These are phyloP conservation scores for Acipenser oxyrinchus DNA, from an alignment of 2,797 vertebrate species.

Conservation along the genomic window DNA sequence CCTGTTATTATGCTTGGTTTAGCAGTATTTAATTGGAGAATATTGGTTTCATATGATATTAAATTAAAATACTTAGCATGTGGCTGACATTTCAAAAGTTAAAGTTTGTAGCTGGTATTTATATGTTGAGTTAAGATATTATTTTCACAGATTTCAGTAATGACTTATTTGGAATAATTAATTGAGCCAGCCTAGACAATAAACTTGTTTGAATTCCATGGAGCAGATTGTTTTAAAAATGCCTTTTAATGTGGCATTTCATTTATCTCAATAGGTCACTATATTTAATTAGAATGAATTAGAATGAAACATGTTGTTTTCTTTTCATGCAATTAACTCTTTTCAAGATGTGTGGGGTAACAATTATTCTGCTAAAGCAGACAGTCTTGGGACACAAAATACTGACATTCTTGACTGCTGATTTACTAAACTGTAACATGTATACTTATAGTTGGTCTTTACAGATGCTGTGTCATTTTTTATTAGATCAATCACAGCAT, in stretches of 20 bases:
- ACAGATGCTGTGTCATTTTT: slow-evolving; percentile 60
- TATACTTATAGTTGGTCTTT: slow-evolving; percentile 42
- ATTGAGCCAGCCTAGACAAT: background rate
- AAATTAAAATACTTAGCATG: too few species aligned
- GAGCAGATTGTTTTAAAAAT: background rate
- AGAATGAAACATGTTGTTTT: background rate
- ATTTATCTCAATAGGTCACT: background rate
- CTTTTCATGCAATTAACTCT: background rate
- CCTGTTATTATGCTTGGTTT: too few species aligned
- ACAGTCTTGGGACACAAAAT: slow-evolving; percentile 31
- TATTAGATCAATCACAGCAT: slow-evolving; percentile 61
- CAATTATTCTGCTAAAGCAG: slow-evolving; percentile 9
- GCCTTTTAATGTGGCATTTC: too few species aligned
- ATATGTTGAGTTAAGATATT: background rate
- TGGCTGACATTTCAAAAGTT: too few species aligned
- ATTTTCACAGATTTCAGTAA: background rate
- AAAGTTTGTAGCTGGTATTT: background rate
- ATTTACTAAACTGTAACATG: slow-evolving; percentile 66
- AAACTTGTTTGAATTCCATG: background rate
- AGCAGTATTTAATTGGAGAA: too few species aligned
- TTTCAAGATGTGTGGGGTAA: background rate
- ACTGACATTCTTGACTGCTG: slow-evolving; percentile 44
- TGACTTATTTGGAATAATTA: background rate
- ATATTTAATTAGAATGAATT: background rate
- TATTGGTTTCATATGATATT: too few species aligned